Evolutionary conservation across 2,888 invertebrate species (phyloP).

Genomic region (Drosophila birchii): DNA sequence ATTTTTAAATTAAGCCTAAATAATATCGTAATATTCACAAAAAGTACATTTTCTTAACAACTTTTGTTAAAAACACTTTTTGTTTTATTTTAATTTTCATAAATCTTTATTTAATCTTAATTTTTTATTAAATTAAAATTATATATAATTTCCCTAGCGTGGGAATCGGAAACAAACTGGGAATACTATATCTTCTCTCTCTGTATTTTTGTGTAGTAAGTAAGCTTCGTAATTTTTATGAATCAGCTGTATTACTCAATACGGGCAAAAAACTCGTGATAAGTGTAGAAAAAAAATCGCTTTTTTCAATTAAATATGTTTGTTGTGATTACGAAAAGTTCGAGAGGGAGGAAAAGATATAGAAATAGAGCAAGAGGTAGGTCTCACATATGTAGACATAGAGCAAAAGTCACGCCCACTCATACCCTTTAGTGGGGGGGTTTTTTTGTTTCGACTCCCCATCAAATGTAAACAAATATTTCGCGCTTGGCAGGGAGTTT

Average conservation of each 20-base stretch:
- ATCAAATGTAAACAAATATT: constrained; percentile 35
- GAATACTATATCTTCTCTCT: not conserved
- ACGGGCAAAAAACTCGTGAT: constrained; percentile 61
- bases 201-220: not conserved
- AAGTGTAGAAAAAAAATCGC: constrained; percentile 38
- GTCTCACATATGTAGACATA: not conserved
- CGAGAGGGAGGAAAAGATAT: not conserved
- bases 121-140: not conserved
- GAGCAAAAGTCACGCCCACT: constrained; percentile 21
- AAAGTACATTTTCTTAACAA: not conserved
- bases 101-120: no score
- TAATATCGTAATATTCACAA: not conserved
- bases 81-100: no score
- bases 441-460: not conserved
- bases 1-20: not conserved
- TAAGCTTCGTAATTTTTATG: constrained; percentile 23
- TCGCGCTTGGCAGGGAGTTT: constrained; percentile 11
- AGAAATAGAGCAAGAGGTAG: not conserved
- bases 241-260: constrained; percentile 64
- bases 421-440: not conserved
- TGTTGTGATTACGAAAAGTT: constrained; percentile 21
- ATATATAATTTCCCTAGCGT: not conserved
- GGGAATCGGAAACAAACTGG: not conserved
- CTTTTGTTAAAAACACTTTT: not conserved
- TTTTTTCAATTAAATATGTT: constrained; percentile 24